A percentile compares a stretch with the other conserved stretches of the same genome.
phyloP scores from a whole-genome alignment of 2,888 invertebrate genomes.

The Sminthurinus aureus region DNA sequence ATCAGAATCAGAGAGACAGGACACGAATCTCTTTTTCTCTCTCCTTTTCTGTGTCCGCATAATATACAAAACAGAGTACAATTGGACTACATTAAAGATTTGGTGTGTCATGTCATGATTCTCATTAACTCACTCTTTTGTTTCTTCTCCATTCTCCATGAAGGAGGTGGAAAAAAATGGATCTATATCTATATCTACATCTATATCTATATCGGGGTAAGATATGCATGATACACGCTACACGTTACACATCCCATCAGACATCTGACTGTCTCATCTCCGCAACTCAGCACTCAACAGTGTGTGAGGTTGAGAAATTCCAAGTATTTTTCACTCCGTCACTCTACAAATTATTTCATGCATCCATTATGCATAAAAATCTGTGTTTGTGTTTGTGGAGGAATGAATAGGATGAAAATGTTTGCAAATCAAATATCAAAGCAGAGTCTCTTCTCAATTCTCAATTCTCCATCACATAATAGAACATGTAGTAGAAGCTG shows the following conservation, averaged over 20 bases:
- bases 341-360: constrained; percentile 12
- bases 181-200: neutral
- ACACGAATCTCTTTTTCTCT: neutral
- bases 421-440: constrained; percentile 14
- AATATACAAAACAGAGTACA: neutral
- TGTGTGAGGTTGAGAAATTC: constrained; percentile 26
- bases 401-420: neutral
- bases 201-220: neutral
- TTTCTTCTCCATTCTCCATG: constrained; percentile 1
- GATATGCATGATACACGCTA: too few species aligned
- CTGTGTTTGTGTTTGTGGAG: too few species aligned
- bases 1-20: neutral
- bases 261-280: too few species aligned
- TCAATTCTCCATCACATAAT: too few species aligned
- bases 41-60: too few species aligned
- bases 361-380: neutral
- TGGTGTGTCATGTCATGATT: constrained; percentile 39
- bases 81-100: constrained; percentile 36
- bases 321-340: constrained; percentile 26
- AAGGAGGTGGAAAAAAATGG: neutral
- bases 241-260: too few species aligned
- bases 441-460: neutral
- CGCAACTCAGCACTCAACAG: too few species aligned
- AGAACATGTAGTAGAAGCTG: too few species aligned
- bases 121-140: constrained; percentile 36